These are phyloP conservation scores for Nymphalis c-album DNA, from an alignment of 2,888 invertebrate genomes.

Conservation along the genomic window DNA sequence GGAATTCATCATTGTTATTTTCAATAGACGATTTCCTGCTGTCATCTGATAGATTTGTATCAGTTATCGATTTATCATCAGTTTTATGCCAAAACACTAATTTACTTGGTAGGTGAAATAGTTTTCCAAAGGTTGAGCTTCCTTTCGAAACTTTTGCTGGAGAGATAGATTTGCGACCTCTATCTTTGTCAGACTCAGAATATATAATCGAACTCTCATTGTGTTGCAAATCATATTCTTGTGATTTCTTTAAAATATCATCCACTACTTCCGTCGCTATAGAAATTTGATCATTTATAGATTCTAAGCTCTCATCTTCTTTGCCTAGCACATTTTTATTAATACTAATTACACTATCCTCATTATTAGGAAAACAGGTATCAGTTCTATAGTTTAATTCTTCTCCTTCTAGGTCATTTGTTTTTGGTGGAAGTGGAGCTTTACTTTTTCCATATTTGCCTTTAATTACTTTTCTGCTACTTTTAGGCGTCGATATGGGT, in stretches of 20 bases:
- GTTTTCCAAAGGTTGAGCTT: conserved; percentile 66
- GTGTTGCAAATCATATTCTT: conserved; percentile 8
- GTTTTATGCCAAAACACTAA: conserved; percentile 80
- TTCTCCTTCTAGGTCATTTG: conserved; percentile 59
- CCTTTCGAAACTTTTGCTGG: conserved; percentile 57
- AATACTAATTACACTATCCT: conserved; percentile 2
- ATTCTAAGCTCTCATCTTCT: neutral
- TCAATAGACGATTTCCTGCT: conserved; percentile 64
- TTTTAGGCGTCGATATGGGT: conserved; percentile 71
- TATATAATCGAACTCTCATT: conserved; percentile 27
- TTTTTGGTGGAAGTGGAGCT: conserved; percentile 68
- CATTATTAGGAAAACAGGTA: neutral
- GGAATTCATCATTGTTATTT: conserved; percentile 58
- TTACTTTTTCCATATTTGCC: conserved; percentile 76
- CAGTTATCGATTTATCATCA: conserved; percentile 62
- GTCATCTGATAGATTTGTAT: conserved; percentile 59
- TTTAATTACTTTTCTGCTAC: conserved; percentile 61
- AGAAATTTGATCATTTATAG: neutral
- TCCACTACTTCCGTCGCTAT: neutral
- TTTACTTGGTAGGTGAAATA: conserved; percentile 80
- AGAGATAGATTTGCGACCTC: conserved; percentile 65
- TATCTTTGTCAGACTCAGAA: conserved; percentile 50
- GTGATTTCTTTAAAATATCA: neutral
- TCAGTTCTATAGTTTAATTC: conserved; percentile 39
- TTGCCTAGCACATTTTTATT: neutral